Base-by-base conservation (phyloP, 2,113 vertebrate genomes). In the Semicossyphus pulcher region DNA sequence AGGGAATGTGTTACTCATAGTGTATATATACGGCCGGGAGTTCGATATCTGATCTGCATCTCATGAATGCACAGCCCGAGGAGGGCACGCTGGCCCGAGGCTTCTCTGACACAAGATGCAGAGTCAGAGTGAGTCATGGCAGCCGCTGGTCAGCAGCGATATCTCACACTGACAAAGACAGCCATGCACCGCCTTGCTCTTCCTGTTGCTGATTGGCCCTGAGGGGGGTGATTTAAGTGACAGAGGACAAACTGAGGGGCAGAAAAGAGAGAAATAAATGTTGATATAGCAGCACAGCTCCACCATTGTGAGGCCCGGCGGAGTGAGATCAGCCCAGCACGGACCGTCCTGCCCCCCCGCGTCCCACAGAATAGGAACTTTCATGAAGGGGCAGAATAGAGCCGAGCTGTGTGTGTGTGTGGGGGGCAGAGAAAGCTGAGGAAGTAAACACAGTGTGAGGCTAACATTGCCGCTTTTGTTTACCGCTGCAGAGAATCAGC, bases 211-310 rank as follows among this genome's bases (percentile, higher is more conserved):
- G 81, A 88, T 82, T 76, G 71, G 69, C 32, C 69, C 37, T 12
- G 57, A 71, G 84, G 76, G 63, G 57, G 53, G 60, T 51, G 81
- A 77, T 65, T 72, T 64, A 72, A 89, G 49, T 58, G 49, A 53
- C 45, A 67, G 42, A n/a, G 26, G 20, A 64, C 34, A 53, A 10
- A 4, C 11, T 0, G 11, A 12, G 14, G 37, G 26, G 60, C 5
- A 25, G 42, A 34, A 51, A 23, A 51, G 53, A 67, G 66, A 45
- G 78, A 41, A 52, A 72, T 82, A 92, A 85, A 89, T 91, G 90
- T 92, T 93, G 88, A 86, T 87, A 84, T 61, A 90, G 79, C 86
- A 87, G 71, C 80, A 92, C 89, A 93, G 86, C 73, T 74, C 76
- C 15, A 58, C 86, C 75, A 86, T 86, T 92, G 89, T 92, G 70